Evolutionary conservation across 2,888 invertebrate genomes (phyloP).

Genomic region (Heliconius ethilla): DNA sequence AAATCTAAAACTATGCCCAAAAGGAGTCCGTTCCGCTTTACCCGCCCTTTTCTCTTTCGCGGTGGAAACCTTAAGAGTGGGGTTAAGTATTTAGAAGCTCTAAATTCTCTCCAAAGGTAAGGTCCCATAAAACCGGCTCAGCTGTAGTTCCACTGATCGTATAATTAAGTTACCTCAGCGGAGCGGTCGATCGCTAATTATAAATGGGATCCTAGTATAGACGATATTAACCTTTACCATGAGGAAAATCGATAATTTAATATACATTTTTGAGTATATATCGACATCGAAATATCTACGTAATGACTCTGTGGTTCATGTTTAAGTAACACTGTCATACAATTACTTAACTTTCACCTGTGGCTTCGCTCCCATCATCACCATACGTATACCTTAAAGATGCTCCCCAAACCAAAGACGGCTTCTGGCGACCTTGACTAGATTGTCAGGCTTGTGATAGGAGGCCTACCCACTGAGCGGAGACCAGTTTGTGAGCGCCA

Average conservation of each 20-base stretch:
- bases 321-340: background rate
- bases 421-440: no score
- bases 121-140: conserved; percentile 16
- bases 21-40: no score
- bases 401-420: no score
- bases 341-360: background rate
- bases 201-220: conserved; percentile 14
- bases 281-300: background rate
- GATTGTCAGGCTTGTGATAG: no score
- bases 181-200: conserved; percentile 15
- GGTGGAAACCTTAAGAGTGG: no score
- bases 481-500: no score
- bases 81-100: background rate
- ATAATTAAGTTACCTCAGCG: conserved; percentile 20
- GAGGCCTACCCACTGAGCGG: no score
- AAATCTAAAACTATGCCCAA: no score
- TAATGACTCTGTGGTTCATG: background rate
- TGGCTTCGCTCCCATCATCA: background rate
- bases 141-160: conserved; percentile 25
- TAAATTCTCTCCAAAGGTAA: conserved; percentile 12
- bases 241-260: conserved; percentile 14
- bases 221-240: conserved; percentile 2
- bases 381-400: no score
- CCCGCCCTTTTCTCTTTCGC: no score
- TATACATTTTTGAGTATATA: background rate